phyloP scores from a whole-genome alignment of 2,888 invertebrate species.

The Hypselothyrea guttata region DNA sequence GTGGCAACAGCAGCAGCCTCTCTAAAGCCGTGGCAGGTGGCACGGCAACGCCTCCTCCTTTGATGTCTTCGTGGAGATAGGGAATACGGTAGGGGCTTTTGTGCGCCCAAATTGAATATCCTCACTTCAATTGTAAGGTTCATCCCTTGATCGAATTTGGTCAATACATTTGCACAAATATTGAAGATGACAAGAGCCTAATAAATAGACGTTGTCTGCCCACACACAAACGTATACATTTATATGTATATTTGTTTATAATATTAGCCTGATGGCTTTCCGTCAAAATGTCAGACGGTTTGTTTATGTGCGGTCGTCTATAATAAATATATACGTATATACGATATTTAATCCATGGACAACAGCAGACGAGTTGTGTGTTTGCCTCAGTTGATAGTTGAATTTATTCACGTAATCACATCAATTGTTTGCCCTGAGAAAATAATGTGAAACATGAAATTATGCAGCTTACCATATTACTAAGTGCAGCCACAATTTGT shows the following conservation, averaged over 20 bases:
- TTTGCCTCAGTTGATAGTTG: constrained; percentile 16
- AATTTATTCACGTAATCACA: constrained; percentile 5
- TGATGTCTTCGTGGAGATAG: constrained; percentile 31
- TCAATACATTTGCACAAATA: constrained; percentile 54
- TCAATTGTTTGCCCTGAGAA: constrained; percentile 1
- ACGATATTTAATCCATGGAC: constrained; percentile 27
- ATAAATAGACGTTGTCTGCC: constrained; percentile 28
- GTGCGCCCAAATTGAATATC: constrained; percentile 56
- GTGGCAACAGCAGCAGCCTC: constrained; percentile 11
- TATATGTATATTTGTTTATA: constrained; percentile 15
- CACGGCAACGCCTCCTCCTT: constrained; percentile 18
- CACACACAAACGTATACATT: constrained; percentile 2
- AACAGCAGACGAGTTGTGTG: neutral
- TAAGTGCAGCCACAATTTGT: too few relatives aligned
- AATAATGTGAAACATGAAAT: constrained; percentile 2
- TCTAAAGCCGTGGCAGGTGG: neutral
- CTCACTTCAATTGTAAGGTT: constrained; percentile 28
- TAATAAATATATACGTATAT: constrained; percentile 23
- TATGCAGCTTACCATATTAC: neutral
- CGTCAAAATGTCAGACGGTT: constrained; percentile 25
- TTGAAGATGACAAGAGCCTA: constrained; percentile 47
- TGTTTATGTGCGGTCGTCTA: constrained; percentile 14
- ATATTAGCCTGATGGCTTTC: constrained; percentile 32
- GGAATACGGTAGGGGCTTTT: constrained; percentile 13
- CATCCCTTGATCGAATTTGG: constrained; percentile 62